These are phyloP conservation scores for Oophaga pumilio DNA, from an alignment of 2,113 vertebrate species.

Conservation along the genomic window DNA sequence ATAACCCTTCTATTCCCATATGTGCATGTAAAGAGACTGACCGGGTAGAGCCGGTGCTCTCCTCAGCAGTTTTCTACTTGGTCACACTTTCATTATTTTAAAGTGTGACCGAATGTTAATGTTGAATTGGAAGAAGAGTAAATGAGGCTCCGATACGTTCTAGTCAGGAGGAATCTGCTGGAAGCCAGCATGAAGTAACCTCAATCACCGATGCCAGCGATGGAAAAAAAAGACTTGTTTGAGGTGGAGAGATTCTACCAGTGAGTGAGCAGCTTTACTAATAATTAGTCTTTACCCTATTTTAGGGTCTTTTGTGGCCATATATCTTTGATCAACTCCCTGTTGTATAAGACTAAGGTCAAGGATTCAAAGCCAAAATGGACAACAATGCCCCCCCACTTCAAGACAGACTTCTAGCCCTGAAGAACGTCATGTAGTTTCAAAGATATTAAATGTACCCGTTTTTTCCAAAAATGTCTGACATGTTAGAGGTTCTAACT, in stretches of 20 bases:
- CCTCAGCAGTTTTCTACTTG: neutral
- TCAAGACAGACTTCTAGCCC: neutral
- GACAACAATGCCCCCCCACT: neutral
- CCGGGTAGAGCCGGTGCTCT: neutral
- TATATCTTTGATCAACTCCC: constrained; percentile 31
- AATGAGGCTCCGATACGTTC: neutral
- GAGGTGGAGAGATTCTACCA: neutral
- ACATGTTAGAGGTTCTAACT: neutral
- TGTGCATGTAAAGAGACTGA: too few species aligned
- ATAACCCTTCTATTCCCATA: too few species aligned
- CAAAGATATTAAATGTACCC: neutral
- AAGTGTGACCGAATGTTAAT: too few species aligned
- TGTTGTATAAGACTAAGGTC: constrained; percentile 22
- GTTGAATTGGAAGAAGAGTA: neutral
- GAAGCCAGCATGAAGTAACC: neutral
- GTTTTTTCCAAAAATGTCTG: neutral
- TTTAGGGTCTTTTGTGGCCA: neutral
- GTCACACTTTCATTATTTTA: too few species aligned
- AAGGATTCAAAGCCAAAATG: neutral
- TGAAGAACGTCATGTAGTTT: neutral
- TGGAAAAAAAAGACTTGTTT: neutral
- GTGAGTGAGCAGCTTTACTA: neutral
- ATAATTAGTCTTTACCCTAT: constrained; percentile 28
- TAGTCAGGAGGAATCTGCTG: neutral
- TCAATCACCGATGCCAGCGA: neutral